Evolutionary conservation across 2,888 invertebrate genomes (phyloP).

Genomic region (Drosophila meridiana): DNA sequence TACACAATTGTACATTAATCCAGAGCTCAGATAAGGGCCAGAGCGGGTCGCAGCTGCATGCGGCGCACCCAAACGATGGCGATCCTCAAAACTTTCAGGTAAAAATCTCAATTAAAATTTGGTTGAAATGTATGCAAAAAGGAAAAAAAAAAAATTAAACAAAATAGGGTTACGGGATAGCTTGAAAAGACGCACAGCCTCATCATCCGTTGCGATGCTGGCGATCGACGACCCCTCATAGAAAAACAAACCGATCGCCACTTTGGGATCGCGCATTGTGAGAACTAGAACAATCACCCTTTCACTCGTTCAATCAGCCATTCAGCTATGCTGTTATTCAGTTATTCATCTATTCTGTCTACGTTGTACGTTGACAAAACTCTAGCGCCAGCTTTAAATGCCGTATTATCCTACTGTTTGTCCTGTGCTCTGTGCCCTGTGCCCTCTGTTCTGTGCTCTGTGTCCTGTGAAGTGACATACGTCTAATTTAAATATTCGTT

Average conservation of each 20-base stretch:
- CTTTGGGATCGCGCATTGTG: conserved; percentile 63
- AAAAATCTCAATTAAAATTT: conserved; percentile 73
- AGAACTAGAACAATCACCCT: conserved; percentile 72
- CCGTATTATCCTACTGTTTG: conserved; percentile 61
- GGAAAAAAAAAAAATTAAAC: conserved; percentile 10
- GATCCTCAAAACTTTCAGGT: conserved; percentile 63
- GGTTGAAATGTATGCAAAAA: conserved; percentile 55
- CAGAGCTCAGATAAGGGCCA: conserved; percentile 39
- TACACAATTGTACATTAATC: conserved; percentile 53
- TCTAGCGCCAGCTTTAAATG: conserved; percentile 60
- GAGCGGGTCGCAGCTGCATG: conserved; percentile 59
- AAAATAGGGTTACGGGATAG: conserved; percentile 60
- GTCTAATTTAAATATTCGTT: conserved; percentile 71
- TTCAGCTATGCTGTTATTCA: conserved; percentile 28
- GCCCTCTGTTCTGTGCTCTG: conserved; percentile 38
- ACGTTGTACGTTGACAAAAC: conserved; percentile 66
- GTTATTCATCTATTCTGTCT: conserved; percentile 23
- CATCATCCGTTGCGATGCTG: conserved; percentile 35
- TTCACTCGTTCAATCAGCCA: conserved; percentile 48
- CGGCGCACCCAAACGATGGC: conserved; percentile 35
- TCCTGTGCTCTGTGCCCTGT: conserved; percentile 2
- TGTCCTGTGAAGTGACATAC: conserved; percentile 70
- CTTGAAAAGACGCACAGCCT: conserved; percentile 69
- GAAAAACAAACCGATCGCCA: conserved; percentile 70
- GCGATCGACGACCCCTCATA: conserved; percentile 34